phyloP scores from a whole-genome alignment of 2,113 vertebrate genomes.

The Emydura subglobosa region DNA sequence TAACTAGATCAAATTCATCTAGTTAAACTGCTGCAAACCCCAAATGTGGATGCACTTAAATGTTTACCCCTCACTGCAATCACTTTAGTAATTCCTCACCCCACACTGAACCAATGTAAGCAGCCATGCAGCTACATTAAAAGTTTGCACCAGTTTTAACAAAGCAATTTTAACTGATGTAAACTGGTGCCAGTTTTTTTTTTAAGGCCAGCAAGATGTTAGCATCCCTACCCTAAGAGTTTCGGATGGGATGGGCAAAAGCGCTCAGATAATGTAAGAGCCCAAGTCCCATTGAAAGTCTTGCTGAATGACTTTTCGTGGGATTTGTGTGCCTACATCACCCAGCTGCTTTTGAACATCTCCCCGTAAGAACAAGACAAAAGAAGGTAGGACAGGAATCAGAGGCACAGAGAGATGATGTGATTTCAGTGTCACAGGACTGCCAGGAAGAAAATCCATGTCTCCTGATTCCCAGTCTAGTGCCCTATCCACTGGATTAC shows the following conservation, averaged over 20 bases:
- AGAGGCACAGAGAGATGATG: neutral
- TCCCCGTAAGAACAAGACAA: neutral
- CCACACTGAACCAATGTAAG: neutral
- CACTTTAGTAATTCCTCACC: neutral
- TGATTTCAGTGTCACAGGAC: neutral
- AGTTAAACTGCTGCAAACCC: neutral
- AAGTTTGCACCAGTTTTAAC: neutral
- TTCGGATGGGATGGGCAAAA: neutral
- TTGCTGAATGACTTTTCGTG: rapidly evolving
- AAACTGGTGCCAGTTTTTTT: neutral
- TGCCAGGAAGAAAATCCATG: neutral
- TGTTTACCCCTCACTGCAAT: neutral
- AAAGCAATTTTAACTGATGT: neutral
- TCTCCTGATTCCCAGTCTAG: neutral
- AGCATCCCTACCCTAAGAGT: neutral
- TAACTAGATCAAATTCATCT: neutral
- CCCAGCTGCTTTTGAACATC: neutral
- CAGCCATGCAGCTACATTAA: neutral
- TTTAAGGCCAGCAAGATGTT: neutral
- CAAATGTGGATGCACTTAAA: neutral
- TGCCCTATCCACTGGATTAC: neutral
- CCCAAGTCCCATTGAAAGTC: neutral
- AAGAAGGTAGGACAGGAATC: neutral
- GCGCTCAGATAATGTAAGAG: neutral
- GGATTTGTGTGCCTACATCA: neutral